phyloP scores from a whole-genome alignment of 2,113 vertebrate genomes.

The Ictalurus punctatus region DNA sequence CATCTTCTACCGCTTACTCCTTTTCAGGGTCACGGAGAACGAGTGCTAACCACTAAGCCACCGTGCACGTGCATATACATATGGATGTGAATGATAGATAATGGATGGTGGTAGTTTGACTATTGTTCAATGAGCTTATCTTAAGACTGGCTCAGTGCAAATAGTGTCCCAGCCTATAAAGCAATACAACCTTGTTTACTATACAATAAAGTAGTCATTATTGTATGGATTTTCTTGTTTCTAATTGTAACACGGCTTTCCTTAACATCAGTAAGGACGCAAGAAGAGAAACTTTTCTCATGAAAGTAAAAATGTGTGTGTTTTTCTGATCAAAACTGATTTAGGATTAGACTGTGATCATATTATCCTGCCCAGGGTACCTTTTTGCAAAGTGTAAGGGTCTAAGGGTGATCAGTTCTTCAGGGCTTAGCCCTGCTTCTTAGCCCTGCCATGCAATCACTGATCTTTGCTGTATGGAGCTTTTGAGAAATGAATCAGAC shows the following conservation, averaged over 20 bases:
- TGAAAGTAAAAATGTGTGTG: neutral
- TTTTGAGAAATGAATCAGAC: constrained; percentile 9
- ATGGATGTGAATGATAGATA: no score
- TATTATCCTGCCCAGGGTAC: neutral
- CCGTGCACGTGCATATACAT: no score
- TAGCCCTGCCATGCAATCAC: neutral
- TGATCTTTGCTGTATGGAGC: neutral
- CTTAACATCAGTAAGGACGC: neutral
- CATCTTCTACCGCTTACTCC: no score
- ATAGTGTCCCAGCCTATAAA: neutral
- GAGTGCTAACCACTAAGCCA: no score
- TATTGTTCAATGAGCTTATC: no score
- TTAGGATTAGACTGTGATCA: neutral
- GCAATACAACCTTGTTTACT: neutral
- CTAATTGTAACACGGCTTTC: neutral
- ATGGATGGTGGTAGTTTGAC: no score
- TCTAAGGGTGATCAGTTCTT: neutral
- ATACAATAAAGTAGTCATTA: neutral
- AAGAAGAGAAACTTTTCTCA: neutral
- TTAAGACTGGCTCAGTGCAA: no score
- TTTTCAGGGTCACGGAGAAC: no score
- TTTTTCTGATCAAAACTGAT: neutral
- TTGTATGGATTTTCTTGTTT: neutral
- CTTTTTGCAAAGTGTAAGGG: neutral
- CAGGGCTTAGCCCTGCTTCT: neutral